These are phyloP conservation scores for Elysia crispata DNA, from an alignment of 2,888 invertebrate species.

Conservation along the genomic window DNA sequence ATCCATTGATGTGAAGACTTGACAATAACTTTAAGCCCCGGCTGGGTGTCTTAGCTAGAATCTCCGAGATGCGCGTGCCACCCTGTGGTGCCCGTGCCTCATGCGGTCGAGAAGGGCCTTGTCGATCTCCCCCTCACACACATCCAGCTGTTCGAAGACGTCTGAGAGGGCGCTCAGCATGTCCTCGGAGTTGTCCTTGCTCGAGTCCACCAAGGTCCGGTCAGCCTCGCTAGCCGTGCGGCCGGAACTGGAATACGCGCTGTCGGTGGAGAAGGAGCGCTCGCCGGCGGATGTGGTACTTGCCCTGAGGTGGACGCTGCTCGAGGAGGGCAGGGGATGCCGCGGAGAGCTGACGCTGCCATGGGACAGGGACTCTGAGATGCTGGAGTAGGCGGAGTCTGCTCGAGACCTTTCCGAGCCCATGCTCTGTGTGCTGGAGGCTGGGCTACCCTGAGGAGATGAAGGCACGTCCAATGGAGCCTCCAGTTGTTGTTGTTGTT, in stretches of 20 bases:
- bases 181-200: conserved; percentile 26
- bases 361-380: conserved; percentile 32
- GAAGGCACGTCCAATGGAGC: not conserved
- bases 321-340: not conserved
- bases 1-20: too few species aligned
- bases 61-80: not conserved
- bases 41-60: too few species aligned
- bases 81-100: conserved; percentile 39
- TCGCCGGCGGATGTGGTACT: conserved; percentile 19
- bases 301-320: not conserved
- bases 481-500: not conserved
- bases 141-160: conserved; percentile 47
- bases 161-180: conserved; percentile 45
- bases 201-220: not conserved
- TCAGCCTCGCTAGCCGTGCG: conserved; percentile 22
- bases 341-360: conserved; percentile 2
- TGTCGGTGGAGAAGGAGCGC: conserved; percentile 40
- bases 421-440: conserved; percentile 36
- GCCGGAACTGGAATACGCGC: conserved; percentile 32
- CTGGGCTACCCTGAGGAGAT: not conserved
- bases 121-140: conserved; percentile 51
- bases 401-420: conserved; percentile 16
- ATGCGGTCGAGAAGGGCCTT: conserved; percentile 44
- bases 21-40: too few species aligned
- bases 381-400: conserved; percentile 46